Base-by-base conservation (phyloP, 2,797 vertebrate genomes). In the Sebastiscus albofasciatus region DNA sequence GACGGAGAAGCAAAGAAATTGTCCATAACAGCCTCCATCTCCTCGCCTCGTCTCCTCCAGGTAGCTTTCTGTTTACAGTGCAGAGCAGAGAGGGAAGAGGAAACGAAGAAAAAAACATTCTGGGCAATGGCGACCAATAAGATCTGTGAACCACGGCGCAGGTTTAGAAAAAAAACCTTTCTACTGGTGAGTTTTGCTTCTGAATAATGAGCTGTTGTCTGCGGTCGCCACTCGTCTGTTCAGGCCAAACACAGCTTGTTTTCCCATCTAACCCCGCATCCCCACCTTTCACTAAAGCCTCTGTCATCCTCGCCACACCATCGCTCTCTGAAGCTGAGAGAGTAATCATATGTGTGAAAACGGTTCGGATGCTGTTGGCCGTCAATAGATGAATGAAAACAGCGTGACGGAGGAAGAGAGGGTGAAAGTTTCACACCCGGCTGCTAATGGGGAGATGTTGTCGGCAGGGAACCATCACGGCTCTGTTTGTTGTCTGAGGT, bases 291-390 rank as follows among this genome's bases (percentile, higher is more conserved):
- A 72, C 67, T 66, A 49, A 77, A 65, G 56, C 73, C 81, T 65
- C 68, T 26, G 34, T 68, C 80, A 11, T 70, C 66, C 10, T 58
- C 34, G 12, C 33, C 34, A 24, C 60, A 4, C 26, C 11, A 7
- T 6, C n/a, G 36, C 75, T 70, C 33, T 31, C 33, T 31, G 67
- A 72, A 79, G 80, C 84, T 6, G 31, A 10, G 31, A 70, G 70
- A 80, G 55, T 72, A 66, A 83, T 82, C 75, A 72, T 5, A 72
- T 8, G 55, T 87, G 89, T 80, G 84, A 87, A 83, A 82, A 75
- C 49, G 16, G 24, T 33, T 66, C 4, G 6, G 71, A 79, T 26
- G 72, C 39, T 22, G 64, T 33, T 16, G 49, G 52, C 52, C n/a
- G 56, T 80, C 62, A 3, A 59, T 3, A 39, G 72, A 78, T 24